Conservation (phyloP, 2,113 vertebrate genomes). For the Mirza zaza region DNA sequence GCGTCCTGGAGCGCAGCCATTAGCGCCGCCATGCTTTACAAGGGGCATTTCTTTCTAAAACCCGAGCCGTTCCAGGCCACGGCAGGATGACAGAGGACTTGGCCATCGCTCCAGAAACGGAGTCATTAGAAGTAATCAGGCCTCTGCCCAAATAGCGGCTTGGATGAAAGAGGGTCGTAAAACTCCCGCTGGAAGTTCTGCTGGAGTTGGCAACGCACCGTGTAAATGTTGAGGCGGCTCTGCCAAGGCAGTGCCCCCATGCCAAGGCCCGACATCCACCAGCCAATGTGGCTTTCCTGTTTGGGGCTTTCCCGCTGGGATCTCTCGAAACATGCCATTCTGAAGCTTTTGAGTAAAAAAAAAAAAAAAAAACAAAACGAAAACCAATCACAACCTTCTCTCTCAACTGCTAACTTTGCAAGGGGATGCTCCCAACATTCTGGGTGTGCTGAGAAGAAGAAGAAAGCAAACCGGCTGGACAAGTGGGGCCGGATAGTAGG, state of each 20-base stretch:
- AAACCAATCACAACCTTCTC: background rate
- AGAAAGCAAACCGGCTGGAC: background rate
- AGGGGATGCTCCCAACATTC: background rate
- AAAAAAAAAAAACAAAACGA: too few species aligned
- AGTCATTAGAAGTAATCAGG: slow-evolving; percentile 65
- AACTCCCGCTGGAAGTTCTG: slow-evolving; percentile 39
- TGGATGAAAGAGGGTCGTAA: slow-evolving; percentile 56
- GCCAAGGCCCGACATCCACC: slow-evolving; percentile 37
- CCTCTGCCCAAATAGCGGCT: slow-evolving; percentile 54
- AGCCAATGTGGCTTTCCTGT: slow-evolving; percentile 47
- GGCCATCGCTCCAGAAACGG: background rate
- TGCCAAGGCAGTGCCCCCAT: slow-evolving; percentile 56
- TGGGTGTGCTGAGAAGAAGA: background rate
- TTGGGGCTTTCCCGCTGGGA: slow-evolving; percentile 50
- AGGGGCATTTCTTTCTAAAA: background rate
- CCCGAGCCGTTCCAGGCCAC: background rate
- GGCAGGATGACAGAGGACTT: slow-evolving; percentile 69
- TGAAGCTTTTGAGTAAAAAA: background rate
- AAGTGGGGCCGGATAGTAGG: fast-evolving
- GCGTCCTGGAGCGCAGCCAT: background rate
- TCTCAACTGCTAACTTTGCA: background rate
- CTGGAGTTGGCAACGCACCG: background rate
- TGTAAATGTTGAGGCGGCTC: background rate
- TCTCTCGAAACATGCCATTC: background rate
- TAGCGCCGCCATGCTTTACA: background rate